Evolutionary conservation across 2,113 vertebrate species (phyloP).

Genomic region (Mungos mungo): DNA sequence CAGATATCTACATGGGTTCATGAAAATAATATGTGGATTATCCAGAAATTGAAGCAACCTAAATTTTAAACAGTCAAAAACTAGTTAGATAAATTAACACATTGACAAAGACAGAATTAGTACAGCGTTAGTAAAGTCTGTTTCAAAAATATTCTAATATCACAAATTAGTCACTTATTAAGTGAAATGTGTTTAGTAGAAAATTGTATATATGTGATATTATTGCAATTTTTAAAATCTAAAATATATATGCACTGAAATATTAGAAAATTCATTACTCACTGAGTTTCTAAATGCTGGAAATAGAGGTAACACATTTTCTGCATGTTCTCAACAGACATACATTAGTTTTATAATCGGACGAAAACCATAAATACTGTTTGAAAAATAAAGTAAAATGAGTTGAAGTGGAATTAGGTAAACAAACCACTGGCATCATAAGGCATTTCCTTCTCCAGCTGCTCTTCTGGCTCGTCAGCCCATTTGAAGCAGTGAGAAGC

Average conservation of each 20-base stretch:
- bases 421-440: constrained; percentile 65
- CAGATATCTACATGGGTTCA: neutral
- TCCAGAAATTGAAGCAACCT: neutral
- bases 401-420: constrained; percentile 56
- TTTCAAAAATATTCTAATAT: neutral
- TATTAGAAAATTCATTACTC: neutral
- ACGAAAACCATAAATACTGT: constrained; percentile 10
- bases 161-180: neutral
- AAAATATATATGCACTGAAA: neutral
- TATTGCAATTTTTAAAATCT: neutral
- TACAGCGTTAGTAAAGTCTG: neutral
- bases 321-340: neutral
- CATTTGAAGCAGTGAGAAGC: constrained; percentile 39
- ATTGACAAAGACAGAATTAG: neutral
- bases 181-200: neutral
- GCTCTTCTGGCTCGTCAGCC: constrained; percentile 62
- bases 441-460: constrained; percentile 66
- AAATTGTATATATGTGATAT: neutral
- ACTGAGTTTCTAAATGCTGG: neutral
- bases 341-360: neutral
- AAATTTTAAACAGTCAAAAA: neutral
- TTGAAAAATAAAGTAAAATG: constrained; percentile 58
- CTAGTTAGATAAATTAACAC: neutral
- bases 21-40: neutral
- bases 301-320: neutral